Conservation (phyloP, 2,888 invertebrate species). For the Eulithis testata region DNA sequence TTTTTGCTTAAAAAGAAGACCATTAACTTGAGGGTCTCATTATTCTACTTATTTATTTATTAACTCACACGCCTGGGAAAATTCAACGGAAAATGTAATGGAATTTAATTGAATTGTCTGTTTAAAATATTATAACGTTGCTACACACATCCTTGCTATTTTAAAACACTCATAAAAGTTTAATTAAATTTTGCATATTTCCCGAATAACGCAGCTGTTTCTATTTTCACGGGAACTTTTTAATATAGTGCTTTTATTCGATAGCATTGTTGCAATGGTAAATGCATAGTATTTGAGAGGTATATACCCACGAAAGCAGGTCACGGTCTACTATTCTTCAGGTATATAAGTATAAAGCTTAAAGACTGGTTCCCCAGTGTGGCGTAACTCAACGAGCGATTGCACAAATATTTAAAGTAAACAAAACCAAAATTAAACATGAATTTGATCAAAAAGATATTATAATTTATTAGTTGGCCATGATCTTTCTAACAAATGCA, state of each 20-base stretch:
- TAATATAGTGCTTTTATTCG: neutral
- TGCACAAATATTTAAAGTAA: slow-evolving; percentile 58
- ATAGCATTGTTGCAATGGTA: slow-evolving; percentile 18
- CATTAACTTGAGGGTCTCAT: too few species aligned
- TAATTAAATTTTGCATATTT: too few species aligned
- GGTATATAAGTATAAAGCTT: slow-evolving; percentile 45
- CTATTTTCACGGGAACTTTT: neutral
- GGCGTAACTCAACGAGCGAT: slow-evolving; percentile 61
- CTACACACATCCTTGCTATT: too few species aligned
- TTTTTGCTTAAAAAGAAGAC: too few species aligned
- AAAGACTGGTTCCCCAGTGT: slow-evolving; percentile 65
- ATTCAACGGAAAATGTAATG: too few species aligned
- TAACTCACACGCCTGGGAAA: too few species aligned
- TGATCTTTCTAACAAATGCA: slow-evolving; percentile 45
- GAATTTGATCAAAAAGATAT: slow-evolving; percentile 29
- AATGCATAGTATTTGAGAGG: slow-evolving; percentile 34
- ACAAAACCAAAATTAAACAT: slow-evolving; percentile 35
- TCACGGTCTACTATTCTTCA: slow-evolving; percentile 73
- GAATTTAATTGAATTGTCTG: too few species aligned
- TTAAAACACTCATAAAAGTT: too few species aligned
- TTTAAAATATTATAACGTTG: too few species aligned
- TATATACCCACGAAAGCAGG: slow-evolving; percentile 60
- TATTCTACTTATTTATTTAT: too few species aligned
- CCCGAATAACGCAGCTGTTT: too few species aligned
- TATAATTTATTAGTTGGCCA: slow-evolving; percentile 31